Evolutionary conservation across 2,113 vertebrate species (phyloP).

Genomic region (Abramis brama): DNA sequence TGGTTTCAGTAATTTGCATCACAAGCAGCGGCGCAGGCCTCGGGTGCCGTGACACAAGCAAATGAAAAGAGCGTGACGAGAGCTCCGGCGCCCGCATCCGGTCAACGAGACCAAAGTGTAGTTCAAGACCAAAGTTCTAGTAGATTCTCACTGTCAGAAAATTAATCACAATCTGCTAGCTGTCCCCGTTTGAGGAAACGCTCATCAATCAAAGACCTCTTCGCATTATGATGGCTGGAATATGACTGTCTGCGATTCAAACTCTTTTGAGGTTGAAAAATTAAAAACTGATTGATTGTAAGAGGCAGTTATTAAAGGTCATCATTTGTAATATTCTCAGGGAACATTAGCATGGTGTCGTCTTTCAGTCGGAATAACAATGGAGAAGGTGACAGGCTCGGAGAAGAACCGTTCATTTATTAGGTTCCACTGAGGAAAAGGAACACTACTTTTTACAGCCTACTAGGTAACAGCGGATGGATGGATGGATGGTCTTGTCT

Average conservation of each 20-base stretch:
- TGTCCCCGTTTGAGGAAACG: slow-evolving; percentile 68
- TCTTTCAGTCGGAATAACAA: slow-evolving; percentile 27
- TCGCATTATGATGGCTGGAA: slow-evolving; percentile 54
- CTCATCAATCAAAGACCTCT: slow-evolving; percentile 72
- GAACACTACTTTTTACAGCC: background rate
- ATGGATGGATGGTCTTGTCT: background rate
- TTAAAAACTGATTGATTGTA: slow-evolving; percentile 69
- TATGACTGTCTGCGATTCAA: slow-evolving; percentile 57
- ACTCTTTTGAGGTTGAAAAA: slow-evolving; percentile 61
- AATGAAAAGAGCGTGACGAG: slow-evolving; percentile 58
- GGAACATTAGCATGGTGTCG: slow-evolving; percentile 53
- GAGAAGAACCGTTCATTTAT: slow-evolving; percentile 50
- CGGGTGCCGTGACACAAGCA: slow-evolving; percentile 55
- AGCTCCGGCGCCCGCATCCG: slow-evolving; percentile 42
- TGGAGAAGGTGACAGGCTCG: slow-evolving; percentile 35
- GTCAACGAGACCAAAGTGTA: slow-evolving; percentile 56
- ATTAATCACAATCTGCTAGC: slow-evolving; percentile 75
- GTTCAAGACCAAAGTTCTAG: slow-evolving; percentile 50
- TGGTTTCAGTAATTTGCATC: slow-evolving; percentile 68
- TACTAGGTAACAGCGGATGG: background rate
- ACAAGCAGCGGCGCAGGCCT: slow-evolving; percentile 56
- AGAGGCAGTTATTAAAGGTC: slow-evolving; percentile 60
- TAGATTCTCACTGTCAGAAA: slow-evolving; percentile 65
- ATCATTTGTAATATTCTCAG: slow-evolving; percentile 61
- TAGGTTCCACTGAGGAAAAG: slow-evolving; percentile 2